Evolutionary conservation across 2,888 invertebrate species (phyloP).

Genomic region (Digitonthophagus gazella): DNA sequence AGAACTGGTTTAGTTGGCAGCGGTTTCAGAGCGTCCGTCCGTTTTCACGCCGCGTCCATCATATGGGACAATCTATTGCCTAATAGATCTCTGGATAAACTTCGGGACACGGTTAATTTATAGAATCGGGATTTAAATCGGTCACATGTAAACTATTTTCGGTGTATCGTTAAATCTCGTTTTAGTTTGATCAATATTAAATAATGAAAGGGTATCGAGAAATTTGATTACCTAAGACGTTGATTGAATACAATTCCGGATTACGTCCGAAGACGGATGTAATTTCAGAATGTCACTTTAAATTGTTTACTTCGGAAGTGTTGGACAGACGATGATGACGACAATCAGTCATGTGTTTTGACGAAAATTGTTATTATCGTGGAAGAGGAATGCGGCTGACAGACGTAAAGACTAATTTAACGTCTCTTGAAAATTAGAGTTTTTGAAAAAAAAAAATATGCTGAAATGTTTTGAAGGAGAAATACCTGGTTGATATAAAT

Average conservation of each 20-base stretch:
- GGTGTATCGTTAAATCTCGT: no score
- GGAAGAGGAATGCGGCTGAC: neutral
- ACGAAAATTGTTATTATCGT: neutral
- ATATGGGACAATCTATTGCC: conserved; percentile 5
- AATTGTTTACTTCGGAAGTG: neutral
- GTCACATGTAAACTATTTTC: no score
- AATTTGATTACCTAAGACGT: no score
- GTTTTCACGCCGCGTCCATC: conserved; percentile 11
- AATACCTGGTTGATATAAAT: neutral
- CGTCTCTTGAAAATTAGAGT: neutral
- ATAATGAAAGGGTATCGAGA: no score
- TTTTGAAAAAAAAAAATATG: neutral
- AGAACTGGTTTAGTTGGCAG: conserved; percentile 40
- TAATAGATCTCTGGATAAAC: conserved; percentile 9
- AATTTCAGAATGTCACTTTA: neutral
- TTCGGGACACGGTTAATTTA: conserved; percentile 6
- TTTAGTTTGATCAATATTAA: neutral
- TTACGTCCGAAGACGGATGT: no score
- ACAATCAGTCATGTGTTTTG: neutral
- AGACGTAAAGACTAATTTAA: neutral
- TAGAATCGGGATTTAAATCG: neutral
- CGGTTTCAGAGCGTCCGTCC: no score
- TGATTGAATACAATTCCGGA: no score
- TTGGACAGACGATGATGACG: neutral
- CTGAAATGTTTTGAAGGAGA: neutral